Percentiles rank a stretch among this genome's conserved stretches.
Conservation (phyloP, 2,797 vertebrate genomes). For the Remorina albescens region DNA sequence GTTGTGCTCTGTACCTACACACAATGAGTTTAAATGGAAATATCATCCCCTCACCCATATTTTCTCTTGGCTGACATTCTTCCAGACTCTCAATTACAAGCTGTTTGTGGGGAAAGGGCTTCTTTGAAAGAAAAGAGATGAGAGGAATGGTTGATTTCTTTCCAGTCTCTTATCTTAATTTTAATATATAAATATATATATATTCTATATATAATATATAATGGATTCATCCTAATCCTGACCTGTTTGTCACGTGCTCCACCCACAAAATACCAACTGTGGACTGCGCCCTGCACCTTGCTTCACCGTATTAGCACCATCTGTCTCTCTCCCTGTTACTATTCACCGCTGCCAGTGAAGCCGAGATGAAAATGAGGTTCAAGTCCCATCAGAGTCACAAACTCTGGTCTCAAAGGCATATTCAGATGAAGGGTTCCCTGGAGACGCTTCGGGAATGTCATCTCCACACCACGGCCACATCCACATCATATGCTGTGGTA, state of each 20-base stretch:
- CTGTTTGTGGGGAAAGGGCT: not conserved
- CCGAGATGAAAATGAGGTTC: conserved; percentile 62
- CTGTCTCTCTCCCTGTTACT: conserved; percentile 21
- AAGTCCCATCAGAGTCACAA: conserved; percentile 52
- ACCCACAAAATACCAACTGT: not conserved
- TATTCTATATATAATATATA: too few species aligned
- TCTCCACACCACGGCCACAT: conserved; percentile 35
- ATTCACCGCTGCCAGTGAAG: conserved; percentile 29
- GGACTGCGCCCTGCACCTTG: conserved; percentile 3
- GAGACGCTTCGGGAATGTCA: conserved; percentile 61
- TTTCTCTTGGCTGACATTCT: not conserved
- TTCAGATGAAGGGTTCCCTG: conserved; percentile 60
- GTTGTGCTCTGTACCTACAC: not conserved
- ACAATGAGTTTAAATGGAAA: not conserved
- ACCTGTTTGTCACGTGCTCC: conserved; percentile 8
- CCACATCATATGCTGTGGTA: conserved; percentile 21
- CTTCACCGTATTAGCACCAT: conserved; percentile 27
- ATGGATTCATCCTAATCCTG: conserved; percentile 28
- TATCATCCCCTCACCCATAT: not conserved
- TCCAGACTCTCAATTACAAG: conserved; percentile 8
- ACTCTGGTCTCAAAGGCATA: conserved; percentile 53
- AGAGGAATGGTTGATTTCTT: conserved; percentile 8
- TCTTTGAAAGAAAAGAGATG: conserved; percentile 27
- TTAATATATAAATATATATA: too few species aligned
- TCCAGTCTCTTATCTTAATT: not conserved